Evolutionary conservation across 1,140 invertebrate species (phyloP).

Genomic region (Laupala kohalensis): DNA sequence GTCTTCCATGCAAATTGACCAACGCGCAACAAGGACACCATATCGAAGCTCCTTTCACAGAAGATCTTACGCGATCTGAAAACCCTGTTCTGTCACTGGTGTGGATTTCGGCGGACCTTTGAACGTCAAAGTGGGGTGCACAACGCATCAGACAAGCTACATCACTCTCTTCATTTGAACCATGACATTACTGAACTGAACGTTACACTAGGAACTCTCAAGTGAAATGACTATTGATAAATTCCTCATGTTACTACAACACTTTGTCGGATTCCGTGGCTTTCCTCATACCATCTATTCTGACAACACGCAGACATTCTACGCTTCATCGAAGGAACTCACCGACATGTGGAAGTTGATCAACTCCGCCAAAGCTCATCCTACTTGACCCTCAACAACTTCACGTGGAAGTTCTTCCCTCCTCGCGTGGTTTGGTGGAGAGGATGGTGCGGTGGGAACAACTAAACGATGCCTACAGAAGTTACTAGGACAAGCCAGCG

Average conservation of each 20-base stretch:
- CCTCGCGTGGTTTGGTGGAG: background rate
- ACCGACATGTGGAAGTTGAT: no score
- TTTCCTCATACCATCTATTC: conserved; percentile 18
- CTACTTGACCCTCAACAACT: conserved; percentile 5
- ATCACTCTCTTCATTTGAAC: conserved; percentile 17
- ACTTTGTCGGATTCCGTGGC: conserved; percentile 23
- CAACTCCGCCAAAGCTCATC: no score
- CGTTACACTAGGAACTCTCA: no score
- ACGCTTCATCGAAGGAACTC: background rate
- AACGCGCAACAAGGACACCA: background rate
- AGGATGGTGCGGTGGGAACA: background rate
- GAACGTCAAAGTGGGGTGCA: background rate
- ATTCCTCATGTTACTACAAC: no score
- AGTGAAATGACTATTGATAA: no score
- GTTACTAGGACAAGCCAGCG: background rate
- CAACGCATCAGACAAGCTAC: background rate
- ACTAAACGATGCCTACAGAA: background rate
- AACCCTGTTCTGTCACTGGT: background rate
- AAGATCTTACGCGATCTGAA: background rate
- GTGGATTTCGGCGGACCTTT: conserved; percentile 10
- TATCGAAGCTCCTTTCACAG: background rate
- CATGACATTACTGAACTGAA: no score
- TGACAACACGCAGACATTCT: conserved; percentile 6
- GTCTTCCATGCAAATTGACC: background rate
- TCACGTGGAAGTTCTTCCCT: background rate